Evolutionary conservation across 2,797 vertebrate genomes (phyloP).

Genomic region (Phrynocephalus guinanensis): DNA sequence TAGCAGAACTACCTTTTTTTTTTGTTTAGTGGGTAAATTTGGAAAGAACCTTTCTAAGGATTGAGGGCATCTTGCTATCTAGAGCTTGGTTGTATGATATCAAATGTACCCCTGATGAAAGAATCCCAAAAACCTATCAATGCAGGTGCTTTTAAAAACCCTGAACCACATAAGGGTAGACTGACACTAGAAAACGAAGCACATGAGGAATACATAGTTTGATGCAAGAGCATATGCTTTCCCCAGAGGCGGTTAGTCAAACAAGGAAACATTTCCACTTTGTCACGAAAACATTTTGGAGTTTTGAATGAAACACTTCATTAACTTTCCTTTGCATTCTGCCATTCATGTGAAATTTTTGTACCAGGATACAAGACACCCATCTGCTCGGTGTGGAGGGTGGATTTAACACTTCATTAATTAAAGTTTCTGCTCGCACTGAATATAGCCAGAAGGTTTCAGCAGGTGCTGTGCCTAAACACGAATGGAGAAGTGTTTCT

Average conservation of each 20-base stretch:
- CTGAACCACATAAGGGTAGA: background rate
- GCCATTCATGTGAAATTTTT: conserved; percentile 55
- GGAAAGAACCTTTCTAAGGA: background rate
- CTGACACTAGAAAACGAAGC: conserved; percentile 15
- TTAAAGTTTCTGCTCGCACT: conserved; percentile 71
- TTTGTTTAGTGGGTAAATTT: background rate
- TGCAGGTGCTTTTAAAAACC: background rate
- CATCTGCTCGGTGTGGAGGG: conserved; percentile 66
- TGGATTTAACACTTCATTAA: conserved; percentile 72
- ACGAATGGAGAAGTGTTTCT: conserved; percentile 61
- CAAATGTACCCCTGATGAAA: background rate
- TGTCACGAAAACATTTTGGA: conserved; percentile 10
- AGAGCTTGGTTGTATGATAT: background rate
- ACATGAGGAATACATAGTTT: background rate
- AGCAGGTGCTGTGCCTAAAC: conserved; percentile 70
- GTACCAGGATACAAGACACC: conserved; percentile 55
- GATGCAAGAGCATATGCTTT: conserved; percentile 19
- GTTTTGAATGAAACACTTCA: conserved; percentile 32
- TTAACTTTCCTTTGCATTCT: conserved; percentile 54
- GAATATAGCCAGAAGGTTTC: conserved; percentile 66
- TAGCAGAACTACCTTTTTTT: background rate
- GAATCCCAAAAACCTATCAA: background rate
- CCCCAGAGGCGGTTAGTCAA: conserved; percentile 21
- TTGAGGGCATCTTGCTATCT: background rate
- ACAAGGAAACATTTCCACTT: conserved; percentile 26